Percentiles rank a stretch among this genome's conserved stretches.
These are phyloP conservation scores for Rhodinocichla rosea DNA, from an alignment of 2,113 vertebrate species.

Conservation along the genomic window DNA sequence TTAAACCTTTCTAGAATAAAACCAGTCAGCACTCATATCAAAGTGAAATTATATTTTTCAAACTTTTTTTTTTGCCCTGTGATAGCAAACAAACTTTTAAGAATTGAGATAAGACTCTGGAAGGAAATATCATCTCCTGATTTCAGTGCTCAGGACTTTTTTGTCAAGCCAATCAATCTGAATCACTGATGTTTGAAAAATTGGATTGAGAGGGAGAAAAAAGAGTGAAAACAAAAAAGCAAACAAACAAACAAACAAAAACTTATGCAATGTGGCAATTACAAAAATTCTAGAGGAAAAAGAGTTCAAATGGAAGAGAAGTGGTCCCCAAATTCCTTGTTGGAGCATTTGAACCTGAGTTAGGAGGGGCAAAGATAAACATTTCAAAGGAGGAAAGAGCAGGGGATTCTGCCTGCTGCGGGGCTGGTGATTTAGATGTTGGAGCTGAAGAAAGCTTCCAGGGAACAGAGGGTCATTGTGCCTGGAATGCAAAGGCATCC, in stretches of 20 bases:
- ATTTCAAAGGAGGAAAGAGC: constrained; percentile 4
- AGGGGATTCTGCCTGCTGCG: constrained; percentile 1
- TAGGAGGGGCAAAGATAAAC: constrained; percentile 24
- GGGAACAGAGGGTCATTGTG: constrained; percentile 27
- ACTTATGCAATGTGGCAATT: neutral
- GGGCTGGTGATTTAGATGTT: neutral
- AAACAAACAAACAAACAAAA: neutral
- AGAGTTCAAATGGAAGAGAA: neutral
- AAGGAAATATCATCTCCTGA: constrained; percentile 47
- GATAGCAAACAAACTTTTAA: neutral
- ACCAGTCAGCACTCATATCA: neutral
- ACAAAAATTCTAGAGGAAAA: constrained; percentile 45
- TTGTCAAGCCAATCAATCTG: neutral
- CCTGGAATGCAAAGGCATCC: constrained; percentile 57
- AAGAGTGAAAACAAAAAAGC: neutral
- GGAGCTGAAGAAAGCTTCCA: neutral
- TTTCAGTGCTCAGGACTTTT: constrained; percentile 45
- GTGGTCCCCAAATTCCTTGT: neutral
- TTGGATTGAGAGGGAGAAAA: neutral
- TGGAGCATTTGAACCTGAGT: neutral
- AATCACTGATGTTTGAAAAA: constrained; percentile 44
- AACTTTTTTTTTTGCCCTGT: neutral
- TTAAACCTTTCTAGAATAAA: neutral
- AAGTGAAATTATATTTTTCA: neutral
- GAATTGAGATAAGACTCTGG: constrained; percentile 37